Evolutionary conservation across 1,140 invertebrate species (phyloP), one percentile per base, ranked within the genome.

Genomic region (Sinella curviseta): DNA sequence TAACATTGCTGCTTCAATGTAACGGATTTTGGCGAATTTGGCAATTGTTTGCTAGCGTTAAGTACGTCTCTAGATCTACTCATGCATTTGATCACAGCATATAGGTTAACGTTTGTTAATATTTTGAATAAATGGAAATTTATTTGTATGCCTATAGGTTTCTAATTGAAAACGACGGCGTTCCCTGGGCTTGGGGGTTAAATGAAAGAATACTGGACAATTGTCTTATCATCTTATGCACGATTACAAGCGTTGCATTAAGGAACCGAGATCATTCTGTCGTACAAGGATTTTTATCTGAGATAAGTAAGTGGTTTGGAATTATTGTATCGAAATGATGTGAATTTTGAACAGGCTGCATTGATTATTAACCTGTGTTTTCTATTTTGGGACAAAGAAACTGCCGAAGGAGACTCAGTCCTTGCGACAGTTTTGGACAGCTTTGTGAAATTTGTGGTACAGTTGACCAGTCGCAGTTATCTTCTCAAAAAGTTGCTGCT

Each of bases 401-500:
- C n/a, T n/a, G n/a, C n/a, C 57, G 57, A 26, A 26, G 57, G 24
- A 3, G 24, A 60, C 12, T 26, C 4, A 14, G 24, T 60, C 4
- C 8, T 60, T 26, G 24, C 24, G 4, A 26, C 57, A 26, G 3
- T 60, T 60, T 48, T 48, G 39, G 24, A 60, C 8, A 26, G 12
- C 24, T 60, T 60, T 60, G 24, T 3, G 8, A 12, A 60, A 60
- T 14, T 60, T 26, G 8, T 48, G 8, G 39, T 8, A 48, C 8
- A 48, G 20, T 20, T 48, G 39, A 12, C 39, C 8, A 8, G 8
- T 48, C 39, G 39, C 3, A 31, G 65, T 33, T 74, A 65, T 39
- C 48, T 57, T 14, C 20, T 75, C 16, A 79, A 79, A 35, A 79
- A 79, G 33, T 34, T 65, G 31, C 30, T 67, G 0, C 35, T 79